Conservation (phyloP, 2,797 vertebrate genomes). For the Lepidocolaptes lacrymiger region DNA sequence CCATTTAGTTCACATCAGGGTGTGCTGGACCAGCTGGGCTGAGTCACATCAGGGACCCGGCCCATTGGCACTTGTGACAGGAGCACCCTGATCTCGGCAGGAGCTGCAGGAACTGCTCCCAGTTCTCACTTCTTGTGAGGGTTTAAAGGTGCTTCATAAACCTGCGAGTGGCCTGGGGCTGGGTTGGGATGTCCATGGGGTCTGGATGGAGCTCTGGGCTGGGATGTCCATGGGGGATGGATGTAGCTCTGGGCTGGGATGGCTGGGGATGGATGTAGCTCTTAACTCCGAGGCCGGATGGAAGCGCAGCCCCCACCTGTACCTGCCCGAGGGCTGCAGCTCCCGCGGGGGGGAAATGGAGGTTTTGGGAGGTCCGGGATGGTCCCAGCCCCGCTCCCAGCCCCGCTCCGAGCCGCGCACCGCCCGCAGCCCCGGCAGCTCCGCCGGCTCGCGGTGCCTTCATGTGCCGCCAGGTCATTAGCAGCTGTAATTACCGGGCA, state of each 20-base stretch:
- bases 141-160: not conserved
- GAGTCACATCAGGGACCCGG: not conserved
- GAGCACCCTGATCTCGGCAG: not conserved
- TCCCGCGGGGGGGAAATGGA: not conserved
- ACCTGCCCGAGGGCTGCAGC: not conserved
- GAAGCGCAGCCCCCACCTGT: not conserved
- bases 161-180: not conserved
- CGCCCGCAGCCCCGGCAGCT: not conserved
- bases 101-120: not conserved
- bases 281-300: no score
- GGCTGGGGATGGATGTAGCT: not conserved
- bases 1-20: not conserved
- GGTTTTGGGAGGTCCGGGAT: not conserved
- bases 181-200: not conserved
- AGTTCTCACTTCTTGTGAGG: not conserved
- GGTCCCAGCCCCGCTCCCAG: not conserved
- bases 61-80: accelerated
- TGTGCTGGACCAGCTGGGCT: not conserved
- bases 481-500: no score
- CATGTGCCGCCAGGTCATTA: no score
- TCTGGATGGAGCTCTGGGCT: not conserved
- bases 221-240: no score
- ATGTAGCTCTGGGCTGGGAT: not conserved
- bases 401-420: no score
- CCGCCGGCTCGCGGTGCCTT: no score